Conservation (phyloP, 1,140 invertebrate genomes). For the Yoshiicerus persimilis region DNA sequence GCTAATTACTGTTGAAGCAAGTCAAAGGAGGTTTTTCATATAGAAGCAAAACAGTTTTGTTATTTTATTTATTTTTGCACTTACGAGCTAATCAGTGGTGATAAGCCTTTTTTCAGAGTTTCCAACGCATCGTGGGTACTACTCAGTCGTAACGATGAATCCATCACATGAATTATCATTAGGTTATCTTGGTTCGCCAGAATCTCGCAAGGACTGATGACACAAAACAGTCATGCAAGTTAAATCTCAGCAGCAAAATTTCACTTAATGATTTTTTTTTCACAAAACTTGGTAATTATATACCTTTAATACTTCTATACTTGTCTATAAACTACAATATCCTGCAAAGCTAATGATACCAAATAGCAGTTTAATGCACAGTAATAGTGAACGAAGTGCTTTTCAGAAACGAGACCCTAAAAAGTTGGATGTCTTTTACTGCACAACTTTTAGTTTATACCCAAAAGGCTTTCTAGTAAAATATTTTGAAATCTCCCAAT, state of each 20-base stretch:
- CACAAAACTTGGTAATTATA: too few relatives aligned
- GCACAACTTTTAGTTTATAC: too few relatives aligned
- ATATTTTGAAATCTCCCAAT: too few relatives aligned
- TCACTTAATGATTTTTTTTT: not conserved
- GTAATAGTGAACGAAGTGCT: too few relatives aligned
- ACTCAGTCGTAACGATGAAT: not conserved
- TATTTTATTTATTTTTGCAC: not conserved
- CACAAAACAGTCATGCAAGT: not conserved
- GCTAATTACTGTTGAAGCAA: not conserved
- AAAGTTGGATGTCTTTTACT: too few relatives aligned
- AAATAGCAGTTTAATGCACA: too few relatives aligned
- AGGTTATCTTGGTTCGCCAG: constrained; percentile 16
- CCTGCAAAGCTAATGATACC: too few relatives aligned
- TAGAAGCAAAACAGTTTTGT: not conserved
- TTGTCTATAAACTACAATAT: too few relatives aligned
- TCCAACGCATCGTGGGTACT: not conserved
- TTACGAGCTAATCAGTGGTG: not conserved
- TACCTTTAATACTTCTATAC: too few relatives aligned
- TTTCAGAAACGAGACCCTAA: too few relatives aligned
- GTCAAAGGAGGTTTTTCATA: not conserved
- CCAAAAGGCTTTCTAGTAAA: too few relatives aligned
- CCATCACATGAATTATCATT: constrained; percentile 23
- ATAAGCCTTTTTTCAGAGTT: not conserved
- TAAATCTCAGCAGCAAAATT: too few relatives aligned
- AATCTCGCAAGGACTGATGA: constrained; percentile 12